phyloP scores from a whole-genome alignment of 2,113 vertebrate genomes.

The Geothlypis trichas region DNA sequence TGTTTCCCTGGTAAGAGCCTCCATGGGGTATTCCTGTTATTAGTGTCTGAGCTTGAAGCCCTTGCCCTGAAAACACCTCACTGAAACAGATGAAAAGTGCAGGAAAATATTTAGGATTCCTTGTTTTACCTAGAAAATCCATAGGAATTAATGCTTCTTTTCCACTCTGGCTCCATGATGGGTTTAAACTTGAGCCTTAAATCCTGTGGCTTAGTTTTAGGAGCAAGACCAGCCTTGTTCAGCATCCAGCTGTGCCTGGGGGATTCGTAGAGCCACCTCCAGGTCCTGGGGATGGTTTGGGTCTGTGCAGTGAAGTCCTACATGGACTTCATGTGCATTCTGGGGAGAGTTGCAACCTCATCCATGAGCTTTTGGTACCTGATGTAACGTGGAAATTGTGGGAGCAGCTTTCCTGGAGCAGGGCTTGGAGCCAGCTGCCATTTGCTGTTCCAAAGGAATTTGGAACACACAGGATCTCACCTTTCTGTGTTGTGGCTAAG shows the following conservation, averaged over 20 bases:
- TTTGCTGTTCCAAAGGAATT: background rate
- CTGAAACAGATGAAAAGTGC: background rate
- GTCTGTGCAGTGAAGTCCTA: background rate
- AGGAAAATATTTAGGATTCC: background rate
- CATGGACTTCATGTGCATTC: background rate
- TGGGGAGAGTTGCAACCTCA: rapidly evolving
- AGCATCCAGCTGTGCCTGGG: background rate
- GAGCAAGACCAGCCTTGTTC: background rate
- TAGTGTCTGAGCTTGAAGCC: background rate
- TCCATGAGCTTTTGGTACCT: rapidly evolving
- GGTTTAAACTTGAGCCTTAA: background rate
- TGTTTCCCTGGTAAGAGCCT: background rate
- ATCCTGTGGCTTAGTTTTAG: background rate
- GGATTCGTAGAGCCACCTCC: background rate
- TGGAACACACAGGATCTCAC: background rate
- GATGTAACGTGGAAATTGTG: rapidly evolving
- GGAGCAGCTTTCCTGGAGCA: background rate
- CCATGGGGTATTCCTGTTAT: rapidly evolving
- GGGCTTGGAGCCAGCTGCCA: background rate
- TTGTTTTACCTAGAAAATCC: background rate
- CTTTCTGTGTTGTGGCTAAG: rapidly evolving
- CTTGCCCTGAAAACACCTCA: background rate
- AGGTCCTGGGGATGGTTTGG: background rate
- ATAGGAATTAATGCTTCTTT: background rate
- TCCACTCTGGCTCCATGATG: rapidly evolving